Evolutionary conservation across 2,888 invertebrate species (phyloP), one percentile per base, ranked within the genome.

Genomic region (Plusia festucae): DNA sequence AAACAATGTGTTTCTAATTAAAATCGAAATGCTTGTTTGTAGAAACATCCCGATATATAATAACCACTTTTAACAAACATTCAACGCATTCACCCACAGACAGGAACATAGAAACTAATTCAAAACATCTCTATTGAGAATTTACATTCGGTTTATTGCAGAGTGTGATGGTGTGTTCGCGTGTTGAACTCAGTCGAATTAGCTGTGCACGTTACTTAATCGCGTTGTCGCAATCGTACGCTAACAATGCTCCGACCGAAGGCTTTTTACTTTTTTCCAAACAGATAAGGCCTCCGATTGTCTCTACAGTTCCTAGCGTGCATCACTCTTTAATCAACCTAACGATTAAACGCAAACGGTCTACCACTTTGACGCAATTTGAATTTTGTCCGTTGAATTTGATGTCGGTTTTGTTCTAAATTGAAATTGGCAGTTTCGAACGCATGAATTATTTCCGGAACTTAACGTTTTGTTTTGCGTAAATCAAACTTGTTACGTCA

Each of bases 171-270:
- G 88, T 84, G 81, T 77, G 82, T 84, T 91, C 88, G 91, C 92
- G 91, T 91, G 92, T 85, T 82, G 74, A 79, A 79, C 81, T 78
- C 82, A 78, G 83, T 86, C 86, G 85, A 91, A 92, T 91, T 91
- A 91, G 91, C 89, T 76, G 83, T 73, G 86, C 86, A 81, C 83
- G 85, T 83, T 83, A 79, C 77, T 82, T 88, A 91, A 91, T 91
- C 91, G 85, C 81, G 81, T 81, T 85, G 88, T 89, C 86, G 89
- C 88, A 88, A 90, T 90, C 90, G 86, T 82, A 81, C 81, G 83
- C 87, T 85, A 89, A 90, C 90, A 90, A 91, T 88, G 91, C 77
- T 80, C 83, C 82, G 82, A 81, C 83, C 85, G 83, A 78, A 53
- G 70, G 82, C 86, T 87, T 85, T 77, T 83, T 86, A 84, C 86